Percentiles rank a stretch among this genome's conserved stretches.
Conservation (phyloP, 2,113 vertebrate species). For the Rhadina sibilatrix region DNA sequence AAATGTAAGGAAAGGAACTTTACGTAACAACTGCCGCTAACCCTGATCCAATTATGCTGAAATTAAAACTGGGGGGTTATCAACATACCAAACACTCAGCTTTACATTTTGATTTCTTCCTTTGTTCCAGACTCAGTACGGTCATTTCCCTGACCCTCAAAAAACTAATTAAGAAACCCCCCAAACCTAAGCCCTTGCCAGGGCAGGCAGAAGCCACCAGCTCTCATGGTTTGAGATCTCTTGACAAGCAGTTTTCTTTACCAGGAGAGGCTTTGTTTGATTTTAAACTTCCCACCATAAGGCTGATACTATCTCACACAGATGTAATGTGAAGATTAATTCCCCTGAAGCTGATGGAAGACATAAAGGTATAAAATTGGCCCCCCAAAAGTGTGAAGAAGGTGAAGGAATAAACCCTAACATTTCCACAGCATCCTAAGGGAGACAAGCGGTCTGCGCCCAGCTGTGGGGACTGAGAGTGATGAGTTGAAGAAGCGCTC, state of each 20-base stretch:
- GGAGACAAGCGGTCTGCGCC: background rate
- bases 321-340: background rate
- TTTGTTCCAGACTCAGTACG: slow-evolving; percentile 31
- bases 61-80: slow-evolving; percentile 27
- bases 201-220: slow-evolving; percentile 23
- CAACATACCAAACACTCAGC: slow-evolving; percentile 38
- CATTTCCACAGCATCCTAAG: background rate
- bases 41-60: slow-evolving; percentile 44
- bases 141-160: slow-evolving; percentile 33
- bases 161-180: slow-evolving; percentile 27
- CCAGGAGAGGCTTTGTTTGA: slow-evolving; percentile 1
- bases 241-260: background rate
- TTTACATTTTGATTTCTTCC: slow-evolving; percentile 47
- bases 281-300: background rate
- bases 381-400: background rate
- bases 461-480: background rate
- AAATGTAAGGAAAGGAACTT: slow-evolving; percentile 14
- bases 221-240: background rate
- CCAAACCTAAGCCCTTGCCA: background rate
- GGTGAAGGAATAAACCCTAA: background rate
- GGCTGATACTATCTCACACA: background rate
- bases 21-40: slow-evolving; percentile 19
- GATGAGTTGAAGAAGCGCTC: background rate
- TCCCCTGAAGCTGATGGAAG: background rate
- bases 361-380: background rate